Conservation (phyloP, 2,113 vertebrate species). For the Tor tambroides region DNA sequence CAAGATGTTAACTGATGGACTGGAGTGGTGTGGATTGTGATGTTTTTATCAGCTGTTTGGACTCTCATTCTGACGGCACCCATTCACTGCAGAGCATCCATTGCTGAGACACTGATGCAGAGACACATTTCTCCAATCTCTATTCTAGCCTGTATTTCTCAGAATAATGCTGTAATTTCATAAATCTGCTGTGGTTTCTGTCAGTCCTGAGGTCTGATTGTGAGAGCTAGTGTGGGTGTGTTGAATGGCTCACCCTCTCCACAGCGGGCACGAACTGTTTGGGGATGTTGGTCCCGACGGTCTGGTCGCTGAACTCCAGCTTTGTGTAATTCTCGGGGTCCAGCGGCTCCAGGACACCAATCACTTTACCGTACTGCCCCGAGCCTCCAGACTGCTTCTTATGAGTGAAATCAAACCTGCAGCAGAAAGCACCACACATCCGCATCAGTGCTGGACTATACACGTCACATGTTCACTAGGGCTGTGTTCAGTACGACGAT, state of each 20-base stretch:
- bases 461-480: no score
- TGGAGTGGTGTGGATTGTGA: no score
- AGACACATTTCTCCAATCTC: no score
- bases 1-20: no score
- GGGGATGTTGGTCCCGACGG: slow-evolving; percentile 91
- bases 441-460: not conserved
- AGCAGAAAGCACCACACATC: not conserved
- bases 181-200: no score
- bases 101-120: no score
- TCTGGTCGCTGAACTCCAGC: slow-evolving; percentile 89
- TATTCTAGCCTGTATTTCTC: not conserved
- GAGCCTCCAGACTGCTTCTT: slow-evolving; percentile 93
- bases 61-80: no score
- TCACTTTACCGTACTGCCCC: slow-evolving; percentile 93
- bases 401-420: slow-evolving; percentile 94
- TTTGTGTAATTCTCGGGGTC: slow-evolving; percentile 83
- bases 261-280: slow-evolving; percentile 92
- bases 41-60: no score
- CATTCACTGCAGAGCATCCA: no score
- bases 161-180: not conserved
- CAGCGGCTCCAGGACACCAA: slow-evolving; percentile 87
- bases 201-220: not conserved
- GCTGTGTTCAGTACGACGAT: no score
- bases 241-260: slow-evolving; percentile 66
- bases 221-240: not conserved